Percentiles rank a stretch among this genome's conserved stretches.
These are phyloP conservation scores for Agrochola litura DNA, from an alignment of 2,888 invertebrate species.

Conservation along the genomic window DNA sequence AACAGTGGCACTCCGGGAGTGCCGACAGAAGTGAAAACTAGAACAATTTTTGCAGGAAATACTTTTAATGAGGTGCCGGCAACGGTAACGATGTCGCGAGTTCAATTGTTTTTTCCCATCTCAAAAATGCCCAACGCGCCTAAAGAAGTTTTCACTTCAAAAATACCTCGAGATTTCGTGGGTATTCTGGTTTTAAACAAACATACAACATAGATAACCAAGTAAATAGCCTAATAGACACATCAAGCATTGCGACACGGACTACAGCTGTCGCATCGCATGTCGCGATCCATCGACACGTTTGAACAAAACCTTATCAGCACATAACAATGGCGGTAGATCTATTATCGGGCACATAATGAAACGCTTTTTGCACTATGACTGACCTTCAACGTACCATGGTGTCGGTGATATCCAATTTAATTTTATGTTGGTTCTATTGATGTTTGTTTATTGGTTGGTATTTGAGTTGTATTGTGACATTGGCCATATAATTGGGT, in stretches of 20 bases:
- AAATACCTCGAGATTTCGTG: too few relatives aligned
- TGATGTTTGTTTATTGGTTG: conserved; percentile 19
- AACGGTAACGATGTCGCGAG: too few relatives aligned
- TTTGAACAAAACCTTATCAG: conserved; percentile 52
- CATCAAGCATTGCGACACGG: not conserved
- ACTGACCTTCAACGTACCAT: conserved; percentile 49
- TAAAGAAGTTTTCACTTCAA: too few relatives aligned
- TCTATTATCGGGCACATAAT: conserved; percentile 56
- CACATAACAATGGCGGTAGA: conserved; percentile 59
- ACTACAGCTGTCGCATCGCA: conserved; percentile 24
- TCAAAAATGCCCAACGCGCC: too few relatives aligned
- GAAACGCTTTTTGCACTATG: conserved; percentile 57
- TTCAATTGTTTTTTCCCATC: too few relatives aligned
- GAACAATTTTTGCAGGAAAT: too few relatives aligned
- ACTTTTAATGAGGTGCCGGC: too few relatives aligned
- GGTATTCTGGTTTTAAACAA: too few relatives aligned
- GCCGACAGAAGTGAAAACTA: too few relatives aligned
- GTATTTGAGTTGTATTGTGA: not conserved
- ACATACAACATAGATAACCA: not conserved
- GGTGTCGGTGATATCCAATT: conserved; percentile 36
- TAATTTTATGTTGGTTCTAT: conserved; percentile 34
- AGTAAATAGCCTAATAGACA: not conserved
- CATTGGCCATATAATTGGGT: not conserved
- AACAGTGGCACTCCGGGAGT: too few relatives aligned
- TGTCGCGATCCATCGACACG: conserved; percentile 35